Evolutionary conservation across 1,140 invertebrate species (phyloP), one percentile per base, ranked within the genome.

Genomic region (Diabrotica undecimpunctata): DNA sequence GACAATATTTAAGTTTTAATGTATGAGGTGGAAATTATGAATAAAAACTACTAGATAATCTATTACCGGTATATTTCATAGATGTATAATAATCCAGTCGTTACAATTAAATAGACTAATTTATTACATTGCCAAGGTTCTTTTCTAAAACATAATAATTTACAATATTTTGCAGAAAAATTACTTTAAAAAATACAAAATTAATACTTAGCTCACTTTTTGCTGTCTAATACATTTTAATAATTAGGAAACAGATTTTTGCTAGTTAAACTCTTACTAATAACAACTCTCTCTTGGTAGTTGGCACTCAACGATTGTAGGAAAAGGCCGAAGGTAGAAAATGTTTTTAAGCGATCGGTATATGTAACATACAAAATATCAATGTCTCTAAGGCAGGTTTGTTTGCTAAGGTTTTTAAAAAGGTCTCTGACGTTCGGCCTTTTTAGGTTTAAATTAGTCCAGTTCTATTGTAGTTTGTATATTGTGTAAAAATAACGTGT

Each of bases 301-400:
- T 77, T 77, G 76, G 76, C 76, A 77, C 76, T 77, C 76, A 74
- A 74, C 69, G 70, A 69, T 58, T 61, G 12, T 62, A 36, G 58
- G 67, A 72, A 67, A 66, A 70, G 69, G 67, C 68, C 73, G 25
- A 25, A 25, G 25, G 25, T 25, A 25, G 25, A 4, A 25, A 25
- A 25, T 25, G 25, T 46, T 46, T 10, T 46, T 46, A n/a, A 46
- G 41, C 25, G 41, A 10, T 46, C n/a, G 41, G 8, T 46, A 46
- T 46, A 46, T 46, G 8, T 46, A n/a, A 10, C 8, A 46, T 46
- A 46, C 41, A 46, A 46, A 46, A 8, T 46, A 46, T 46, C 8
- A 46, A 46, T 46, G n/a, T 46, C 41, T 46, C n/a, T 46, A 46
- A 46, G 41, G 41, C 41, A 46, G n/a, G n/a, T 46, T 46, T n/a